Percentiles rank a stretch among this genome's conserved stretches.
These are phyloP conservation scores for Baryphthengus martii DNA, from an alignment of 2,113 vertebrate species.

Conservation along the genomic window DNA sequence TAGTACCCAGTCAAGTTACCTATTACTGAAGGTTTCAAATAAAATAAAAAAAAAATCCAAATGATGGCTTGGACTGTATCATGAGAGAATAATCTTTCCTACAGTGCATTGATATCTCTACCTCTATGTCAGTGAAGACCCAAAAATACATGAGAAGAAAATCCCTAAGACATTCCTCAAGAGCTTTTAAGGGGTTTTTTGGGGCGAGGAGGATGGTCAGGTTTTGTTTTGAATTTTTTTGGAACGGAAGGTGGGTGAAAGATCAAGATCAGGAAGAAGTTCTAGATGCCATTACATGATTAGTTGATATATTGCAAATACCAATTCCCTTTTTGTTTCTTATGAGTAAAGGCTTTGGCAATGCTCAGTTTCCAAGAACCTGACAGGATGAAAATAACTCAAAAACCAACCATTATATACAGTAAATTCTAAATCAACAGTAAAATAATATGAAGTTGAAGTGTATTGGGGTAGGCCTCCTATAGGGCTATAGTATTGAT, in stretches of 20 bases:
- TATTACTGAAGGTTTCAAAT: neutral
- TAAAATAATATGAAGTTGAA: neutral
- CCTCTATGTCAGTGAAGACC: rapidly evolving
- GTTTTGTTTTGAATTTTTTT: neutral
- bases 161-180: neutral
- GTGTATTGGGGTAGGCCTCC: too few species aligned
- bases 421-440: neutral
- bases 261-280: neutral
- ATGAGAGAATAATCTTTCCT: neutral
- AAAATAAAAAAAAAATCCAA: neutral
- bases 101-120: too few species aligned
- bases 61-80: neutral
- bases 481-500: neutral
- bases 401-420: neutral
- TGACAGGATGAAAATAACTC: neutral
- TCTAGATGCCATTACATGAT: rapidly evolving
- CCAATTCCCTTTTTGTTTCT: neutral
- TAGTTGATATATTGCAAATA: neutral
- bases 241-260: neutral
- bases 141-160: neutral
- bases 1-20: neutral
- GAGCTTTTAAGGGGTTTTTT: neutral
- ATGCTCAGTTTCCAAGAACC: neutral
- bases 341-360: neutral
- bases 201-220: rapidly evolving